Conservation (phyloP, 2,113 vertebrate genomes). For the Misgurnus anguillicaudatus region DNA sequence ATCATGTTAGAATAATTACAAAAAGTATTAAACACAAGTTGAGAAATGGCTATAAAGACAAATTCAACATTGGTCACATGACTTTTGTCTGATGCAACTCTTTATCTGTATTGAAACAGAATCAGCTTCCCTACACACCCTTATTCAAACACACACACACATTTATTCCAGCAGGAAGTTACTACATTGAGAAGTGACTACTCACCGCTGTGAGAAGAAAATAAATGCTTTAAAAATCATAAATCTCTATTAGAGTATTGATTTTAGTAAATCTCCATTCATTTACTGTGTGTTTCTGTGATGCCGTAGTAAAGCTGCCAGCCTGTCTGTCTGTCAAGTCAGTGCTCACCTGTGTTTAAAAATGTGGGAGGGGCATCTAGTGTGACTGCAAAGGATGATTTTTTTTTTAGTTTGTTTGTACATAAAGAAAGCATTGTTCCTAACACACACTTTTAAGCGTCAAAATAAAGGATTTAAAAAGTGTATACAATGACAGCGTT, state of each 20-base stretch:
- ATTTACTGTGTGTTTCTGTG: background rate
- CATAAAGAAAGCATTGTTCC: slow-evolving; percentile 60
- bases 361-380: slow-evolving; percentile 46
- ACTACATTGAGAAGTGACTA: slow-evolving; percentile 37
- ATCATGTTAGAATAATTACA: no score
- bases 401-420: no score
- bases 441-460: background rate
- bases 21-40: no score
- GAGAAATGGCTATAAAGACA: no score
- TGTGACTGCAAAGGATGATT: no score
- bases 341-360: slow-evolving; percentile 55
- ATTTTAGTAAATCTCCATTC: background rate
- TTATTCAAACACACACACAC: slow-evolving; percentile 30
- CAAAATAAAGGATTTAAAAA: slow-evolving; percentile 47
- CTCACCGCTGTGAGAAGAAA: slow-evolving; percentile 60
- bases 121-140: slow-evolving; percentile 50
- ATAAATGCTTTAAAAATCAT: background rate
- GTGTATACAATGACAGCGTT: background rate
- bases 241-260: background rate
- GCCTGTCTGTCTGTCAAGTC: slow-evolving; percentile 11
- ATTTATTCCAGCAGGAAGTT: slow-evolving; percentile 6
- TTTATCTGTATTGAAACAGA: slow-evolving; percentile 64
- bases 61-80: no score
- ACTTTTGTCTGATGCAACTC: slow-evolving; percentile 75
- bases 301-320: background rate